Evolutionary conservation across 2,888 invertebrate genomes (phyloP).

Genomic region (Dynastes grantii): DNA sequence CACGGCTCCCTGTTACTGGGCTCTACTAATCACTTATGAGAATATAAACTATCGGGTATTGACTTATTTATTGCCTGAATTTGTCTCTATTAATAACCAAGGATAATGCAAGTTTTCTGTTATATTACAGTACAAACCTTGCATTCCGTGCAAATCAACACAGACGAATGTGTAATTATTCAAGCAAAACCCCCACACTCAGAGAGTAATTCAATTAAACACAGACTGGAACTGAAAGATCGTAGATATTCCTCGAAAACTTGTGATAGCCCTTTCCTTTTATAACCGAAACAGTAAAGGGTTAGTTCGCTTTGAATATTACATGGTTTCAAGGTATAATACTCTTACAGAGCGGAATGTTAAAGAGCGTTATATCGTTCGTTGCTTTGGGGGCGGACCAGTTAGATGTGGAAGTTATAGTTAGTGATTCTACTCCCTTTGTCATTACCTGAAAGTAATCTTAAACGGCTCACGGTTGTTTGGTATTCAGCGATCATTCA

Average conservation of each 20-base stretch:
- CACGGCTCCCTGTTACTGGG: too few relatives aligned
- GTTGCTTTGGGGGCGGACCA: conserved; percentile 5
- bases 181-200: too few relatives aligned
- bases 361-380: conserved; percentile 25
- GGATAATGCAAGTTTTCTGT: too few relatives aligned
- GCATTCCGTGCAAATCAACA: too few relatives aligned
- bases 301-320: conserved; percentile 26
- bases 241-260: conserved; percentile 12
- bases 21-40: too few relatives aligned
- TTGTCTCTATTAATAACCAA: too few relatives aligned
- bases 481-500: conserved; percentile 43
- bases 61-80: too few relatives aligned
- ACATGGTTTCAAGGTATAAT: conserved; percentile 39
- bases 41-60: too few relatives aligned
- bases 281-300: conserved; percentile 5
- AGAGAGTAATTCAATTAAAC: too few relatives aligned
- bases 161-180: too few relatives aligned
- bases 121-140: too few relatives aligned
- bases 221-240: not conserved
- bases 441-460: conserved; percentile 22
- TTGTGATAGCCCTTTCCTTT: not conserved
- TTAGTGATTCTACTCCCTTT: conserved; percentile 37
- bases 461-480: conserved; percentile 24
- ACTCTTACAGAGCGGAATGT: conserved; percentile 26
- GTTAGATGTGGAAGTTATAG: not conserved